Evolutionary conservation across 2,888 invertebrate genomes (phyloP).

Genomic region (Brachyopa scutellaris): DNA sequence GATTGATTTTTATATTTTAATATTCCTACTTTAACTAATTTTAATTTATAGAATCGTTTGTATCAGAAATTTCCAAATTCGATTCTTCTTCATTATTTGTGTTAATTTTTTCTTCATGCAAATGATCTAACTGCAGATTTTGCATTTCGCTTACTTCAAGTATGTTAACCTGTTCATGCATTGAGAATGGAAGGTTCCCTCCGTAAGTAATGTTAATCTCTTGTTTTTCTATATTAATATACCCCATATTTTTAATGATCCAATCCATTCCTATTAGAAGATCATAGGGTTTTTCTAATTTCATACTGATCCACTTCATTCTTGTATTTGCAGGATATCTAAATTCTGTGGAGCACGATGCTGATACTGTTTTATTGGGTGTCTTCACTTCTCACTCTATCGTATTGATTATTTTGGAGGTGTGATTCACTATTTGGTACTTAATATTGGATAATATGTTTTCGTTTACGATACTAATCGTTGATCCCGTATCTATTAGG

Average conservation of each 20-base stretch:
- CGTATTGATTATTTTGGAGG: background rate
- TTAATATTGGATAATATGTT: background rate
- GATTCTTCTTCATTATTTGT: too few species aligned
- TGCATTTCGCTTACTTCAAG: too few species aligned
- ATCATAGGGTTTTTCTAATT: background rate
- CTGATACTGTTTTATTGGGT: background rate
- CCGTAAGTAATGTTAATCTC: too few species aligned
- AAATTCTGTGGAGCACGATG: background rate
- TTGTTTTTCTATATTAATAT: too few species aligned
- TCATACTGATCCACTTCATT: background rate
- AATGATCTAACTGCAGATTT: too few species aligned
- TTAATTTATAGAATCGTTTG: background rate
- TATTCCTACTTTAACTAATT: too few species aligned
- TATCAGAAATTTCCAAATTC: too few species aligned
- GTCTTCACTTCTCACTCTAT: background rate
- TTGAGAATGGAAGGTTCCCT: too few species aligned
- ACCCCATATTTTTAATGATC: background rate
- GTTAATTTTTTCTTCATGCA: too few species aligned
- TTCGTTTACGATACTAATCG: background rate
- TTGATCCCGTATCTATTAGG: background rate
- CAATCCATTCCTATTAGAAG: background rate
- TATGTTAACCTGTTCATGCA: too few species aligned
- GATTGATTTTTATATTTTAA: slow-evolving; percentile 20
- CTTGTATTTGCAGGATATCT: background rate
- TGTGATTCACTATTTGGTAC: background rate